Conservation (phyloP, 2,797 vertebrate genomes). For the Fringilla coelebs region DNA sequence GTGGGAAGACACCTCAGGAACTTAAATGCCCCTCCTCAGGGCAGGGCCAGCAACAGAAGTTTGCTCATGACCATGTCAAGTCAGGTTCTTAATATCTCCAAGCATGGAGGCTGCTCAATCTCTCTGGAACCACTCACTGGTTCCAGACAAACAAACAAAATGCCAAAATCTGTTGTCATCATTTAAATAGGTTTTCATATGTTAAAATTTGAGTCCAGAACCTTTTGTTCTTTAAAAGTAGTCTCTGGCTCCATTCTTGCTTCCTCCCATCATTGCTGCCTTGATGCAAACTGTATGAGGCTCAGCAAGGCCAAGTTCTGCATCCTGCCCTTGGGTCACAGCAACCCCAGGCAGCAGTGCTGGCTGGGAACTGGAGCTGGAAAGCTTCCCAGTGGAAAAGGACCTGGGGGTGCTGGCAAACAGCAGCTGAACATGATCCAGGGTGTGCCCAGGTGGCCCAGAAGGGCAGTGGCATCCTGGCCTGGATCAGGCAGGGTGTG, state of each 20-base stretch:
- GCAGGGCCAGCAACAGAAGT: background rate
- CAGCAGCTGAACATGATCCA: accelerated
- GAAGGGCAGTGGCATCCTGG: background rate
- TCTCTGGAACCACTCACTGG: background rate
- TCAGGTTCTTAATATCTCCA: background rate
- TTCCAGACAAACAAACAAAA: too few relatives aligned
- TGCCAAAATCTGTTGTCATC: background rate
- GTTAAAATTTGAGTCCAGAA: background rate
- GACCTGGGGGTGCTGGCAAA: accelerated
- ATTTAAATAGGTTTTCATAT: background rate
- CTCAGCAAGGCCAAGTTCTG: background rate
- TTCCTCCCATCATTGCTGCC: background rate
- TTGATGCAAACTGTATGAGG: background rate
- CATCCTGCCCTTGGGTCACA: background rate
- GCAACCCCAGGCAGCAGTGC: accelerated
- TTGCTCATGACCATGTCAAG: background rate
- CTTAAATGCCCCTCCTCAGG: background rate
- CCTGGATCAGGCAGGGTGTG: background rate
- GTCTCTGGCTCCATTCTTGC: background rate
- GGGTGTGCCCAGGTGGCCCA: background rate
- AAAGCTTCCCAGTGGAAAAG: accelerated
- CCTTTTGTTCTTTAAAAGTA: background rate
- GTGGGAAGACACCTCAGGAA: background rate
- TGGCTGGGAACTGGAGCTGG: accelerated
- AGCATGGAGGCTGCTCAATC: background rate